Evolutionary conservation across 2,113 vertebrate genomes (phyloP).

Genomic region (Zapornia atra): DNA sequence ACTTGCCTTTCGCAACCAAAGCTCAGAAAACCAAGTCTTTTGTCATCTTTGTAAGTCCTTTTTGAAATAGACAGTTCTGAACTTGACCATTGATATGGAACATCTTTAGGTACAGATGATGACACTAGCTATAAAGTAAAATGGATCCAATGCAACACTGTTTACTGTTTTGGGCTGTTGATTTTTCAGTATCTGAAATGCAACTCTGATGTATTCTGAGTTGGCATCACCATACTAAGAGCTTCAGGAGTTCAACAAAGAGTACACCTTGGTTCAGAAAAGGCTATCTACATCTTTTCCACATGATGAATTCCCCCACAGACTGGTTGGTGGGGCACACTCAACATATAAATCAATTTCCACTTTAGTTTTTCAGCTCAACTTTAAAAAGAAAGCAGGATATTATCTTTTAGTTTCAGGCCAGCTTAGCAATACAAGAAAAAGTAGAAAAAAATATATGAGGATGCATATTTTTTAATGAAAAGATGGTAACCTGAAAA

Average conservation of each 20-base stretch:
- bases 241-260: background rate
- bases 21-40: background rate
- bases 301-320: background rate
- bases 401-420: slow-evolving; percentile 57
- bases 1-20: background rate
- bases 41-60: background rate
- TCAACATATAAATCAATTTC: slow-evolving; percentile 27
- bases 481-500: slow-evolving; percentile 22
- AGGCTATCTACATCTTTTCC: slow-evolving; percentile 2
- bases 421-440: background rate
- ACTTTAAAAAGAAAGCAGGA: slow-evolving; percentile 45
- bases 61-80: background rate
- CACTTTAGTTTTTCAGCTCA: background rate
- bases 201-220: background rate
- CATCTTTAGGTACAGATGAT: background rate
- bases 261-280: background rate
- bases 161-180: background rate
- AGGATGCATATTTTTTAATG: slow-evolving; percentile 26
- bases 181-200: background rate
- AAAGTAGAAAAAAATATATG: background rate
- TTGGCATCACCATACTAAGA: background rate
- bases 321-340: background rate
- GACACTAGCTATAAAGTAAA: background rate
- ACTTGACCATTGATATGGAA: background rate
- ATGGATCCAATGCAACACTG: background rate